Evolutionary conservation across 2,888 invertebrate species (phyloP), one percentile per base, ranked within the genome.

Genomic region (Rhimphoctona megacephalus): DNA sequence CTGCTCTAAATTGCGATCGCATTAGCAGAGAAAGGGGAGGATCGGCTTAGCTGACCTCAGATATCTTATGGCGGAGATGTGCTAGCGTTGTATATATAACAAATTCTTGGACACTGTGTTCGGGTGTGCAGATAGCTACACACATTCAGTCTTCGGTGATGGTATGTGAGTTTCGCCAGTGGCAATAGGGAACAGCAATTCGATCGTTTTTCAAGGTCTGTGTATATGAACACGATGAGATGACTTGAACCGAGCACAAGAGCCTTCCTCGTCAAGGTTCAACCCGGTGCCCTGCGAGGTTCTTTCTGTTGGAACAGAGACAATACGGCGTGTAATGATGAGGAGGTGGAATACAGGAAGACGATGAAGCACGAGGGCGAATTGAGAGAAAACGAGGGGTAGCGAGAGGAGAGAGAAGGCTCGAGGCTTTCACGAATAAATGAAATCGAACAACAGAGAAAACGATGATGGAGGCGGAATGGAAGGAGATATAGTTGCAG

Each of bases 321-420:
- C 81, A 81, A 81, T 81, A 74, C 74, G 57, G 36, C 30, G n/a
- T 46, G 57, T 74, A 74, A 74, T 67, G 81, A 81, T 22, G 33
- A 61, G 39, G n/a, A 64, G 46, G 72, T 30, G 30, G n/a, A 81
- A 72, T 54, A 43, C 39, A 33, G 70, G 36, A 30, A 67, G 22
- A 22, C 19, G n/a, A 33, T 33, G 64, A 79, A 17, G 70, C 57
- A 19, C 22, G 46, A 43, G 57, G 30, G 8, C 8, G 67, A n/a
- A 22, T 0, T 36, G 14, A 22, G 79, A 30, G 54, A 69, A 39
- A 52, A 8, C 49, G 25, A 52, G 66, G 54, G 46, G 17, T 17
- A 19, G 33, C 14, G 9, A 57, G 30, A 22, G n/a, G 11, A 36
- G 81, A 25, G 25, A 11, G 57, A 70, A 33, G 11, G 33, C 79